Evolutionary conservation across 2,888 invertebrate genomes (phyloP).

Genomic region (Arrhopalites spinosus): DNA sequence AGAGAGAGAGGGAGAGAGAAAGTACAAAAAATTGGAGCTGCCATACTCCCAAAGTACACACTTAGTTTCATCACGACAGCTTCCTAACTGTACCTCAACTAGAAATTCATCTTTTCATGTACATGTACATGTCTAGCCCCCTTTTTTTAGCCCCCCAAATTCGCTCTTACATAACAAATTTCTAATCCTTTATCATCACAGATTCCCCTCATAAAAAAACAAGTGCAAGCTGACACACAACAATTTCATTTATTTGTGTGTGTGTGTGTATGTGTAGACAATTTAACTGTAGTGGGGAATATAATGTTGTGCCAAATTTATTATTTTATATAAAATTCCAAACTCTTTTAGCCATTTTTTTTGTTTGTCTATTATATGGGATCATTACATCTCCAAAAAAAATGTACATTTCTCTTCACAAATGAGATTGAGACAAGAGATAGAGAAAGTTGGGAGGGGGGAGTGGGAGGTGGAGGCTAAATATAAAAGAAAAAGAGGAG

Average conservation of each 20-base stretch:
- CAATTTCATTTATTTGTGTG: no score
- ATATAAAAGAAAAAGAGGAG: neutral
- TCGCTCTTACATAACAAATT: no score
- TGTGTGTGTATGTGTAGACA: no score
- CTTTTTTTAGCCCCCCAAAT: no score
- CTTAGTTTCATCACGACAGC: conserved; percentile 20
- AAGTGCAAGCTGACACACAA: neutral
- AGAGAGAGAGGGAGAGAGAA: conserved; percentile 4
- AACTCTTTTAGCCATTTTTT: no score
- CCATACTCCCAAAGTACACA: conserved; percentile 18
- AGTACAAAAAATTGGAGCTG: conserved; percentile 15
- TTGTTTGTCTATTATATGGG: neutral
- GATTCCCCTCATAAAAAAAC: no score
- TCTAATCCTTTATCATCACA: neutral
- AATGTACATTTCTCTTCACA: neutral
- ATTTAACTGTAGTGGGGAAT: no score
- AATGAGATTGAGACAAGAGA: neutral
- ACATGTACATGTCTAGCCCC: no score
- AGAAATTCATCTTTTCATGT: conserved; percentile 4
- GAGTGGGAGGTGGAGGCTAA: neutral
- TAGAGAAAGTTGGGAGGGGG: neutral
- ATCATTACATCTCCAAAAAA: neutral
- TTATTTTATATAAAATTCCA: no score
- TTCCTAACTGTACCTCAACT: conserved; percentile 19
- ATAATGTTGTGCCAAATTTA: no score